These are phyloP conservation scores for Coleophora flavipennella DNA, from an alignment of 2,888 invertebrate species.

Conservation along the genomic window DNA sequence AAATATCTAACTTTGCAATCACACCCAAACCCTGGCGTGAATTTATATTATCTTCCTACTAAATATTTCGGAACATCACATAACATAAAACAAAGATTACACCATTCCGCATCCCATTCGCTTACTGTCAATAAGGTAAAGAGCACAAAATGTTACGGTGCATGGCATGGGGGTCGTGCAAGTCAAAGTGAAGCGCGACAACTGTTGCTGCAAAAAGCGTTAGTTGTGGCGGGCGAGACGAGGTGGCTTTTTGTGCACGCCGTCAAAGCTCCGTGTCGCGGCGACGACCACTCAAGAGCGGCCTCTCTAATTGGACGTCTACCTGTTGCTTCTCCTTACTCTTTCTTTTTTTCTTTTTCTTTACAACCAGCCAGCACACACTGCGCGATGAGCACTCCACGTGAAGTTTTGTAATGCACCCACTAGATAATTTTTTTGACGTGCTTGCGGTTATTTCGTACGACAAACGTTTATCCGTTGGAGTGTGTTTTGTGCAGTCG, in stretches of 20 bases:
- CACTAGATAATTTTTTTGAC: conserved; percentile 28
- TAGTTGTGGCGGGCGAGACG: conserved; percentile 53
- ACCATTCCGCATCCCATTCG: too few relatives aligned
- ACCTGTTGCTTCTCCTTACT: conserved; percentile 64
- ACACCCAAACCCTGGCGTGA: too few relatives aligned
- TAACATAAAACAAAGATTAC: too few relatives aligned
- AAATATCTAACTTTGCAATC: too few relatives aligned
- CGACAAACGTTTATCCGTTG: conserved; percentile 1
- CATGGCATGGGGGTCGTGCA: conserved; percentile 41
- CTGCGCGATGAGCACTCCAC: conserved; percentile 46
- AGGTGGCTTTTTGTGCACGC: conserved; percentile 54
- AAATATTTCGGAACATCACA: too few relatives aligned
- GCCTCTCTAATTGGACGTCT: conserved; percentile 67
- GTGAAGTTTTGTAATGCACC: conserved; percentile 49
- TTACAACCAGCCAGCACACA: conserved; percentile 39
- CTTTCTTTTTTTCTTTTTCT: conserved; percentile 51
- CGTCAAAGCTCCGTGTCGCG: conserved; percentile 62
- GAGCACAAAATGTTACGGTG: too few relatives aligned
- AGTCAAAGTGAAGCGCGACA: conserved; percentile 55
- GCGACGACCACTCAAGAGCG: conserved; percentile 53
- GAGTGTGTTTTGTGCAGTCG: too few relatives aligned
- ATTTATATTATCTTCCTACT: too few relatives aligned
- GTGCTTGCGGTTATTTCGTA: conserved; percentile 12
- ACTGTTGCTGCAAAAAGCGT: conserved; percentile 50
- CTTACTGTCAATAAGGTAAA: too few relatives aligned